Conservation (phyloP, 2,797 vertebrate species). For the Threskiornis aethiopicus region DNA sequence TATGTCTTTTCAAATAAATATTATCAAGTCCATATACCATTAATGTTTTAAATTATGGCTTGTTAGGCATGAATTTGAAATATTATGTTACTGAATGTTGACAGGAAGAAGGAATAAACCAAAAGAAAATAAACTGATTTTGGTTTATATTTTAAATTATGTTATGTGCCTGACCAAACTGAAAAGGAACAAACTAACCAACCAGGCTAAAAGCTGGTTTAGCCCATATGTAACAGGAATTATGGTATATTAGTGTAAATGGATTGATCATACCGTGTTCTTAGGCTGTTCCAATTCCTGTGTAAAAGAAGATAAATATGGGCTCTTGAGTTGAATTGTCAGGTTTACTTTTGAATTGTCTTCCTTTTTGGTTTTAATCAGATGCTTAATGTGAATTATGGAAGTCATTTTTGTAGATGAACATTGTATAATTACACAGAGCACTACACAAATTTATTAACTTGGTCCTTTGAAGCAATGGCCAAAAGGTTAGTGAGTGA, state of each 20-base stretch:
- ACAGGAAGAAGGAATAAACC: background rate
- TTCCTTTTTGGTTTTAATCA: conserved; percentile 13
- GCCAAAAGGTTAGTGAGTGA: conserved; percentile 51
- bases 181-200: background rate
- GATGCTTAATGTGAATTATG: background rate
- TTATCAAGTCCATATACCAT: background rate
- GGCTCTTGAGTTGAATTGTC: background rate
- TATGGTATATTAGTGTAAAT: background rate
- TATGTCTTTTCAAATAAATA: conserved; percentile 8
- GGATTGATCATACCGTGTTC: background rate
- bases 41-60: background rate
- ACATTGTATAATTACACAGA: background rate
- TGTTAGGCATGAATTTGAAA: background rate
- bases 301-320: background rate
- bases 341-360: background rate
- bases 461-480: background rate
- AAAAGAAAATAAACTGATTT: background rate
- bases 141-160: background rate
- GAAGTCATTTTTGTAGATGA: background rate
- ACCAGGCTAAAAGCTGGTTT: background rate
- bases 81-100: background rate
- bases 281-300: background rate
- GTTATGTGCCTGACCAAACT: background rate
- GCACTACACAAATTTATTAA: conserved; percentile 3
- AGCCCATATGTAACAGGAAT: background rate